These are phyloP conservation scores for Venusia cambrica DNA, from an alignment of 2,888 invertebrate species.

Conservation along the genomic window DNA sequence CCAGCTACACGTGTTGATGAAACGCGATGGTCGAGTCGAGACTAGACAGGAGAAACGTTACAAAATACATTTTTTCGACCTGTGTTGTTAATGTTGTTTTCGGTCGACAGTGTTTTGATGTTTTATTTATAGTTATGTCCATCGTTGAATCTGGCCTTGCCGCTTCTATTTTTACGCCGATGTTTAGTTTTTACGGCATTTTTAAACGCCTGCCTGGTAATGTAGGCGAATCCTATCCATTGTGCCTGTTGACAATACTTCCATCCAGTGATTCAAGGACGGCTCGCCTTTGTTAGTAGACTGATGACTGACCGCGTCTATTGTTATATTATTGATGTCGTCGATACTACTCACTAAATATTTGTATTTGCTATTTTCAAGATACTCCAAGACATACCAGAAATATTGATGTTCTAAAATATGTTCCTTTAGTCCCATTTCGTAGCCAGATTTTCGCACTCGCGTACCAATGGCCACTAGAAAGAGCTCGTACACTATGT, in stretches of 20 bases:
- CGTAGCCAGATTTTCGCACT: too few species aligned
- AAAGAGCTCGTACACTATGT: constrained; percentile 9
- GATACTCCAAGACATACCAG: constrained; percentile 5
- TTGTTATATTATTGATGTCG: too few species aligned
- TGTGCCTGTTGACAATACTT: constrained; percentile 70
- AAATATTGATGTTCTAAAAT: constrained; percentile 8
- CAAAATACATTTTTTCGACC: too few species aligned
- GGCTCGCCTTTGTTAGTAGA: constrained; percentile 56
- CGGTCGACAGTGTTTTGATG: constrained; percentile 3
- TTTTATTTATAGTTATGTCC: constrained; percentile 11
- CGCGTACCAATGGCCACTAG: constrained; percentile 2
- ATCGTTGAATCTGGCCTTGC: constrained; percentile 25
- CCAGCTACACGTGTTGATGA: too few species aligned
- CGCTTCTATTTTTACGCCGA: constrained; percentile 45
- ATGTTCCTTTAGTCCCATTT: too few species aligned
- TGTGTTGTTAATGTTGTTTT: constrained; percentile 3
- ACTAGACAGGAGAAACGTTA: too few species aligned
- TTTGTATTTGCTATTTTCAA: constrained; percentile 17
- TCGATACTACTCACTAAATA: constrained; percentile 38
- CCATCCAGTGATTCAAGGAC: constrained; percentile 77
- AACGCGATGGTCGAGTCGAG: too few species aligned
- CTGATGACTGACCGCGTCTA: constrained; percentile 33
- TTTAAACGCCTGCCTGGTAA: constrained; percentile 60
- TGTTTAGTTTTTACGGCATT: too few species aligned
- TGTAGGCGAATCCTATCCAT: constrained; percentile 68